A percentile compares a stretch with the other conserved stretches of the same genome.
Conservation (phyloP, 2,888 invertebrate genomes). For the Julus scanicus region DNA sequence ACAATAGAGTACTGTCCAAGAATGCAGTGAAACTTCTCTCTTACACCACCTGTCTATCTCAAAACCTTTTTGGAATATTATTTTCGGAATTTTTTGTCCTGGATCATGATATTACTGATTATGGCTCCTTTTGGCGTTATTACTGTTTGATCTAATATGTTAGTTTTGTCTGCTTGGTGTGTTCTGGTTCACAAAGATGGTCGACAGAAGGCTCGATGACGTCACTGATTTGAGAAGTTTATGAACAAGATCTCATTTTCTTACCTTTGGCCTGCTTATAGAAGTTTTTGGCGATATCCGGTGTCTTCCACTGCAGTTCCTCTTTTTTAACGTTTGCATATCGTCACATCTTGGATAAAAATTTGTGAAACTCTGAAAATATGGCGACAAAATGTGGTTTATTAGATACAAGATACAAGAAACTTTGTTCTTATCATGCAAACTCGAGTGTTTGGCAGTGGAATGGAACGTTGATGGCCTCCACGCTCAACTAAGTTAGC, state of each 20-base stretch:
- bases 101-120: no score
- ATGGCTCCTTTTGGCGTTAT: no score
- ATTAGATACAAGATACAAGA: no score
- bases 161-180: no score
- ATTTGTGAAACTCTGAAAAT: slow-evolving; percentile 29
- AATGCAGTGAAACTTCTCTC: background rate
- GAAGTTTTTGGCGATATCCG: slow-evolving; percentile 37
- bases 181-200: no score
- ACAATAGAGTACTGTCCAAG: background rate
- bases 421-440: background rate
- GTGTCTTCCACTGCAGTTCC: slow-evolving; percentile 2
- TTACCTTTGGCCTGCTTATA: slow-evolving; percentile 37
- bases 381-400: background rate
- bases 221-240: no score
- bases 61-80: background rate
- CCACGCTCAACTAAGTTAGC: background rate
- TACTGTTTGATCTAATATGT: no score
- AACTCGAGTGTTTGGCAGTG: background rate
- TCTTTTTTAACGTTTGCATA: slow-evolving; percentile 1
- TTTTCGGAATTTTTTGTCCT: no score
- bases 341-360: slow-evolving; percentile 48
- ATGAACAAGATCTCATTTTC: background rate
- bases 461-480: background rate
- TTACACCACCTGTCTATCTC: background rate
- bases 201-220: no score